These are phyloP conservation scores for Macrostomum lignano DNA, from an alignment of 1,140 invertebrate genomes.

Conservation along the genomic window DNA sequence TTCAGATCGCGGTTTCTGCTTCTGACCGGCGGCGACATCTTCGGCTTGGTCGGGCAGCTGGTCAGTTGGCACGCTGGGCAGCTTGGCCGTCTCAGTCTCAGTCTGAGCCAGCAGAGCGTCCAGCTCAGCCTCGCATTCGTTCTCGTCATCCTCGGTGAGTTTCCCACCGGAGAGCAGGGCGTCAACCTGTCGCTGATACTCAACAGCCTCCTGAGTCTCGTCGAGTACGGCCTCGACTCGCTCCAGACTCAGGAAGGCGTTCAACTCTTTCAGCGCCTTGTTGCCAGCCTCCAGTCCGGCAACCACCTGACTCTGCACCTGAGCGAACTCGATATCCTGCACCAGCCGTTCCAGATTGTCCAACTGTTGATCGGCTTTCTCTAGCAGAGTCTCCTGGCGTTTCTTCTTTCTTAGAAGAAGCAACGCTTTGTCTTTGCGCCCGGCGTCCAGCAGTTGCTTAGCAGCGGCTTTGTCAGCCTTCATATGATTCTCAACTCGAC, in stretches of 20 bases:
- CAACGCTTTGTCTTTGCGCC: constrained; percentile 66
- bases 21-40: too few species aligned
- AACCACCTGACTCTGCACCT: constrained; percentile 61
- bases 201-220: constrained; percentile 65
- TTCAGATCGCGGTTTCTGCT: too few species aligned
- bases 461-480: constrained; percentile 57
- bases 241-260: constrained; percentile 63
- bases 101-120: too few species aligned
- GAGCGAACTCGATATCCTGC: constrained; percentile 62
- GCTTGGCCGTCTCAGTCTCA: too few species aligned
- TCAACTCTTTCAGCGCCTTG: constrained; percentile 64
- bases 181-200: constrained; percentile 78
- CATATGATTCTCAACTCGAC: constrained; percentile 47
- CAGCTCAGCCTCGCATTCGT: too few species aligned
- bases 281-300: constrained; percentile 66
- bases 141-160: too few species aligned
- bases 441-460: constrained; percentile 49
- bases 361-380: constrained; percentile 55
- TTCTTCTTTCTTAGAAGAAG: constrained; percentile 64
- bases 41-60: too few species aligned
- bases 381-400: constrained; percentile 61
- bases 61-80: too few species aligned
- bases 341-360: constrained; percentile 58
- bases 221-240: constrained; percentile 83
- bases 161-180: too few species aligned